phyloP scores from a whole-genome alignment of 2,888 invertebrate species.

The Therioaphis trifolii region DNA sequence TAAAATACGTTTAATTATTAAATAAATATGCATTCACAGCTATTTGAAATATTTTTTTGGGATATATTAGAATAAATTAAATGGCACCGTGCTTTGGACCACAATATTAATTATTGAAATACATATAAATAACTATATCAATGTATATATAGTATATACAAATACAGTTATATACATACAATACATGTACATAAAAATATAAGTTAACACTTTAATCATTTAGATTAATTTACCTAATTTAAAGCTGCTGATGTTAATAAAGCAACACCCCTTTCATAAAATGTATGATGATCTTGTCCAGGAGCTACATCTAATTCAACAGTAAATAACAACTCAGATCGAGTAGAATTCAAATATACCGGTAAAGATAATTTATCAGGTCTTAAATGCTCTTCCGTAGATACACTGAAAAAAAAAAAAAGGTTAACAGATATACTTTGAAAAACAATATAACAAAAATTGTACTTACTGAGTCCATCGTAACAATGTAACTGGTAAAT shows the following conservation, averaged over 20 bases:
- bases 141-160: constrained; percentile 12
- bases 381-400: constrained; percentile 69
- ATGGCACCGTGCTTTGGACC: constrained; percentile 61
- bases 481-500: constrained; percentile 87
- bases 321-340: constrained; percentile 93
- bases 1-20: constrained; percentile 55
- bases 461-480: constrained; percentile 81
- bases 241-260: constrained; percentile 92
- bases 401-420: constrained; percentile 67
- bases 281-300: constrained; percentile 92
- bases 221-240: constrained; percentile 72
- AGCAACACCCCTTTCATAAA: constrained; percentile 98
- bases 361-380: constrained; percentile 86
- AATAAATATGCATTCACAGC: constrained; percentile 58
- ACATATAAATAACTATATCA: constrained; percentile 19
- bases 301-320: constrained; percentile 92
- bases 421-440: constrained; percentile 4
- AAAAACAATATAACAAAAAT: constrained; percentile 60
- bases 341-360: constrained; percentile 96
- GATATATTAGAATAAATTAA: constrained; percentile 41
- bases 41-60: constrained; percentile 41
- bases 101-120: constrained; percentile 40
- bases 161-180: no score
- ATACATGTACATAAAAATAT: constrained; percentile 35
- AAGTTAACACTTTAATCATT: constrained; percentile 21